Evolutionary conservation across 2,113 vertebrate species (phyloP).

Genomic region (Rana temporaria): DNA sequence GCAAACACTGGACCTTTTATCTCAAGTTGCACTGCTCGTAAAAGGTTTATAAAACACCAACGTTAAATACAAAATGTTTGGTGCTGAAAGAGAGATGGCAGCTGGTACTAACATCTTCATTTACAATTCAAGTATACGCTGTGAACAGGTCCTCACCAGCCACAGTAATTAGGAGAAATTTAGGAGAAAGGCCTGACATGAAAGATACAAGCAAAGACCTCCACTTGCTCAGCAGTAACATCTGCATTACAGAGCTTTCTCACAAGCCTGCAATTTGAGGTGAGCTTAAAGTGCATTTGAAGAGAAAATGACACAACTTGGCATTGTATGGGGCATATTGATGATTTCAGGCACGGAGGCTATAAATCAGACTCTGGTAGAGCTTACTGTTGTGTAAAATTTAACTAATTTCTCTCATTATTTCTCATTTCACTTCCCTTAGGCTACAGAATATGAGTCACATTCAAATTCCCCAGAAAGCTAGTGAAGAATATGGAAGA

Average conservation of each 20-base stretch:
- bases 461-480: constrained; percentile 1
- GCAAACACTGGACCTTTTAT: no score
- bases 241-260: constrained; percentile 3
- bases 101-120: not conserved
- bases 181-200: not conserved
- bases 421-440: constrained; percentile 47
- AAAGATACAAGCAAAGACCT: not conserved
- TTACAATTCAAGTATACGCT: not conserved
- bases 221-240: not conserved
- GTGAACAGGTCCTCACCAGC: not conserved
- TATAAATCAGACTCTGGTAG: constrained; percentile 50
- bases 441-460: constrained; percentile 45
- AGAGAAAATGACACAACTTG: constrained; percentile 28
- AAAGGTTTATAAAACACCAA: not conserved
- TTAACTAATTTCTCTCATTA: constrained; percentile 53
- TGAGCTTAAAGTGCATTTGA: not conserved
- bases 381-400: constrained; percentile 54
- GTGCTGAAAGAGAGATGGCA: not conserved
- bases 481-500: constrained; percentile 1
- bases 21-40: no score
- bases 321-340: constrained; percentile 8
- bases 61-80: not conserved
- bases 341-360: constrained; percentile 17
- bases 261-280: constrained; percentile 1
- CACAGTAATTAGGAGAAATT: constrained; percentile 19